Percentiles rank a stretch among this genome's conserved stretches.
Evolutionary conservation across 2,888 invertebrate species (phyloP).

Genomic region (Alcis repandata): DNA sequence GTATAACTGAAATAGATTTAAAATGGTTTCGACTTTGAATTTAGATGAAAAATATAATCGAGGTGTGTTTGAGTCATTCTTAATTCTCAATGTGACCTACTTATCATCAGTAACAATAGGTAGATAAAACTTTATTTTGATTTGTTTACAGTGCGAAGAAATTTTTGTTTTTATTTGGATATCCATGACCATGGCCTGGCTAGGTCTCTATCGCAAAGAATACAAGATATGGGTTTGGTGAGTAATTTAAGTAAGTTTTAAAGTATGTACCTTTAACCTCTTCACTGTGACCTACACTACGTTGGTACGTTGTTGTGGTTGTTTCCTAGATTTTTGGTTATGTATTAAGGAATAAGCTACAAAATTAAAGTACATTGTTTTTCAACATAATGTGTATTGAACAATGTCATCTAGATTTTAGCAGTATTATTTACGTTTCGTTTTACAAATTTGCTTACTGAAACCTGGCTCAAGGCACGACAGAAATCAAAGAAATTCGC

Average conservation of each 20-base stretch:
- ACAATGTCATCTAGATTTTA: slow-evolving; percentile 35
- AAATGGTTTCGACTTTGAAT: slow-evolving; percentile 82
- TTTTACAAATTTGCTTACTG: slow-evolving; percentile 41
- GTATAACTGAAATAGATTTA: slow-evolving; percentile 42
- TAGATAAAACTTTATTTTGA: slow-evolving; percentile 32
- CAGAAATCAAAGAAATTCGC: too few relatives aligned
- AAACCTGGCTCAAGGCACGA: too few relatives aligned
- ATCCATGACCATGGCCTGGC: slow-evolving; percentile 90
- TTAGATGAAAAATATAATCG: slow-evolving; percentile 81
- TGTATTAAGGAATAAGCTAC: slow-evolving; percentile 45
- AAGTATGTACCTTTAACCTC: background rate
- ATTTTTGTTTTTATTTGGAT: slow-evolving; percentile 92
- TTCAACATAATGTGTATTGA: background rate
- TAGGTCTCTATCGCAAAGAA: slow-evolving; percentile 89
- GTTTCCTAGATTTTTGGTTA: slow-evolving; percentile 58
- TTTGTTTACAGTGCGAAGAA: slow-evolving; percentile 83
- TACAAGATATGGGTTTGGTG: slow-evolving; percentile 91
- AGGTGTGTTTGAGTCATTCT: slow-evolving; percentile 67
- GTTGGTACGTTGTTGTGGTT: background rate
- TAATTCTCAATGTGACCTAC: slow-evolving; percentile 51
- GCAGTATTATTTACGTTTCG: slow-evolving; percentile 58
- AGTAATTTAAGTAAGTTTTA: slow-evolving; percentile 66
- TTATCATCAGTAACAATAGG: slow-evolving; percentile 33
- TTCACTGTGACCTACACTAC: background rate
- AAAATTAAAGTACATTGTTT: background rate